These are phyloP conservation scores for Leptatherina wallacei DNA, from an alignment of 2,797 vertebrate species.

Conservation along the genomic window DNA sequence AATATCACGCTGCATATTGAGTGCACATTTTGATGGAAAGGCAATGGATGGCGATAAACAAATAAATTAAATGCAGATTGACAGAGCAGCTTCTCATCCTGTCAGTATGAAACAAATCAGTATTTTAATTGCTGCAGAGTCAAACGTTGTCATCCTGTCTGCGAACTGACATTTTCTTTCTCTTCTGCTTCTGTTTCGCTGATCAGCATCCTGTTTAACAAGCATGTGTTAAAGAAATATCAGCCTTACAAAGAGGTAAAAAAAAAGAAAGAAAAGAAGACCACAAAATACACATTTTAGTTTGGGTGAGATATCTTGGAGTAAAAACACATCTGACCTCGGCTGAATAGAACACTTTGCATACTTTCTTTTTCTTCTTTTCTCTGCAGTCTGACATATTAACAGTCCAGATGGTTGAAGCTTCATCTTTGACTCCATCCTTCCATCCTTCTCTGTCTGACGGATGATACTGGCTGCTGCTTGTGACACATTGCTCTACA, in stretches of 20 bases:
- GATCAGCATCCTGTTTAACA: conserved; percentile 7
- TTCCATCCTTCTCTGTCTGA: conserved; percentile 41
- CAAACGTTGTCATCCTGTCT: conserved; percentile 15
- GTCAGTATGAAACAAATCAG: conserved; percentile 2
- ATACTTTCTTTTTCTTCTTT: neutral
- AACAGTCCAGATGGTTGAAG: conserved; percentile 47
- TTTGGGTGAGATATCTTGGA: neutral
- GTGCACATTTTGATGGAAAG: neutral
- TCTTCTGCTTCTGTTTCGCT: conserved; percentile 7
- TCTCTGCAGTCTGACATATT: conserved; percentile 6
- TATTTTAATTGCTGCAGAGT: neutral
- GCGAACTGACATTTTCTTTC: neutral
- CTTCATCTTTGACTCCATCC: conserved; percentile 42
- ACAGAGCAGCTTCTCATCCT: conserved; percentile 8
- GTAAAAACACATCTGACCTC: neutral
- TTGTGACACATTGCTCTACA: conserved; percentile 9
- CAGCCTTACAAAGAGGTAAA: neutral
- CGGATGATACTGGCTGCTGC: conserved; percentile 32
- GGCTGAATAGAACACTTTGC: neutral
- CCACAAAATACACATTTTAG: neutral
- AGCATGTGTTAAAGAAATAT: neutral
- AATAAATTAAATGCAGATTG: neutral
- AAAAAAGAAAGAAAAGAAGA: neutral
- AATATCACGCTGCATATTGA: neutral
- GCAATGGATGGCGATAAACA: neutral